Percentiles rank a stretch among this genome's conserved stretches.
Conservation (phyloP, 2,888 invertebrate species). For the Homarus gammarus region DNA sequence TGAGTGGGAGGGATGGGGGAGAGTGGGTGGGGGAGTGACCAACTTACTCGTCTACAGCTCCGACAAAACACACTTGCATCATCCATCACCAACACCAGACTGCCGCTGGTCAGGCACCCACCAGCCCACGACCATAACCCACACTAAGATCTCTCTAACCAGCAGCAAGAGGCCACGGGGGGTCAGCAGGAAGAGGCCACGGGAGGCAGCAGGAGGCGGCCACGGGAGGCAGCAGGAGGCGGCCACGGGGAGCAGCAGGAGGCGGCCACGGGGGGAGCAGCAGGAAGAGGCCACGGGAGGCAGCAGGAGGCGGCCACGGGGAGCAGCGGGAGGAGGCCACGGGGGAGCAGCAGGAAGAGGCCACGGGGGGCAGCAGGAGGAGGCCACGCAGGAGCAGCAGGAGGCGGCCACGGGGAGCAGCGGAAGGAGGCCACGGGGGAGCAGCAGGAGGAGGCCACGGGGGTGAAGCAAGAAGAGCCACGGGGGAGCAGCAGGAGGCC, state of each 20-base stretch:
- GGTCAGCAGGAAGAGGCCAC: too few relatives aligned
- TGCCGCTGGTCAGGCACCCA: too few relatives aligned
- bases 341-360: background rate
- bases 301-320: background rate
- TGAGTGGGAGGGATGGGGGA: too few relatives aligned
- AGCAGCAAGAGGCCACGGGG: too few relatives aligned
- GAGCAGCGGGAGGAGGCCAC: background rate
- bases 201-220: too few relatives aligned
- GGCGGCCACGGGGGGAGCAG: background rate
- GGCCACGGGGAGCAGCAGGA: background rate
- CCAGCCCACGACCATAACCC: too few relatives aligned
- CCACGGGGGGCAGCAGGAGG: background rate
- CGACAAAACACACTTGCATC: too few relatives aligned
- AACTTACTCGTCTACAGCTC: too few relatives aligned
- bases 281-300: background rate
- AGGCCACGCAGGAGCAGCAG: background rate
- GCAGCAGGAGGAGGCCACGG: background rate
- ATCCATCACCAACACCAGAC: too few relatives aligned
- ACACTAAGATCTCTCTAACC: too few relatives aligned
- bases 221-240: too few relatives aligned
- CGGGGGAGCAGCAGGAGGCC: background rate
- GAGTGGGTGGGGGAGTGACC: too few relatives aligned
- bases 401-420: background rate
- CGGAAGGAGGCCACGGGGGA: background rate
- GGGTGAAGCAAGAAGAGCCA: background rate